Conservation (phyloP, 2,113 vertebrate genomes). For the Cariama cristata region DNA sequence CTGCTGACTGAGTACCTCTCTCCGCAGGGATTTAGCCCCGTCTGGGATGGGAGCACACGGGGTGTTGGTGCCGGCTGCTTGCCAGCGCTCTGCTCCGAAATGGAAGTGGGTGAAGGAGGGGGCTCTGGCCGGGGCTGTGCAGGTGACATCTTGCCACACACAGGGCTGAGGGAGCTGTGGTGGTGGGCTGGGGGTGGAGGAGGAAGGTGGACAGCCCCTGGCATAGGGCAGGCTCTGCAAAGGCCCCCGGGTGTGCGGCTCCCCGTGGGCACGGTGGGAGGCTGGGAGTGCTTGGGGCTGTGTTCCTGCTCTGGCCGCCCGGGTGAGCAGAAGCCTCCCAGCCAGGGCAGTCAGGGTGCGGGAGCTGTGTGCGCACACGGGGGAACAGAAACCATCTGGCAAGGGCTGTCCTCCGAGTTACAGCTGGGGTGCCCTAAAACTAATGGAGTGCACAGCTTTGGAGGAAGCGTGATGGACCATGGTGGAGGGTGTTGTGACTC, state of each 20-base stretch:
- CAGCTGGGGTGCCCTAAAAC: background rate
- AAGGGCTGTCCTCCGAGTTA: accelerated
- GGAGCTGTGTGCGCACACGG: accelerated
- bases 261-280: accelerated
- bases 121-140: background rate
- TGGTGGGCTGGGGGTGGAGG: background rate
- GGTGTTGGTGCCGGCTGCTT: background rate
- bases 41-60: accelerated
- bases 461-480: background rate
- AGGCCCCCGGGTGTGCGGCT: background rate
- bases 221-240: background rate
- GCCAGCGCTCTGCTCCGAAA: background rate
- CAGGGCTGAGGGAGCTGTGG: background rate
- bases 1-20: accelerated
- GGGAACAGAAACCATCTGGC: background rate
- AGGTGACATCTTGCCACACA: background rate
- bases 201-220: background rate
- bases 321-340: accelerated
- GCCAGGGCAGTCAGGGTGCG: background rate
- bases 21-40: background rate
- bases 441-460: background rate
- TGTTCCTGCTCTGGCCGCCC: accelerated
- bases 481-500: background rate
- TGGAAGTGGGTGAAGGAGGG: accelerated
- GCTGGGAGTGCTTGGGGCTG: background rate